phyloP scores from a whole-genome alignment of 1,140 invertebrate species.

The Leucophenga varia region DNA sequence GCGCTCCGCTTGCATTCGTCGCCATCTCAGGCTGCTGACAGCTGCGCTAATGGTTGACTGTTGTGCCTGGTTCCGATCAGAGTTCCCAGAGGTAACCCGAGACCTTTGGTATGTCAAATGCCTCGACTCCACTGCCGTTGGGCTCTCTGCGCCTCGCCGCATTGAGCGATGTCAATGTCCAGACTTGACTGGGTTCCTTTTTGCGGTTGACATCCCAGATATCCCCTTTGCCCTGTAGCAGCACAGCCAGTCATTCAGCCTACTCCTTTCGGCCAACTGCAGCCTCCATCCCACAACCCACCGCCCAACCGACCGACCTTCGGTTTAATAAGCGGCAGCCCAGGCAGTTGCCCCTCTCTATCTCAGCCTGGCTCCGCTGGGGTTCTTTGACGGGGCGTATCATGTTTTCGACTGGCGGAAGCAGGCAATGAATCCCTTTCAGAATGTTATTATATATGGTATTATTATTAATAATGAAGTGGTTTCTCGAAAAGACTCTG shows the following conservation, averaged over 20 bases:
- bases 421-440: no score
- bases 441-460: no score
- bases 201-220: constrained; percentile 35
- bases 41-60: constrained; percentile 28
- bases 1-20: constrained; percentile 9
- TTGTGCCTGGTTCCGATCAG: constrained; percentile 15
- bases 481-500: no score
- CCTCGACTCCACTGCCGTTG: constrained; percentile 2
- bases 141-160: constrained; percentile 16
- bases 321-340: no score
- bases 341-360: no score
- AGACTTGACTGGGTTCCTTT: constrained; percentile 29
- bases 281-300: no score
- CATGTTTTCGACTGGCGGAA: background rate
- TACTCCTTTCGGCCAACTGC: constrained; percentile 19
- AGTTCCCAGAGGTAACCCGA: constrained; percentile 42
- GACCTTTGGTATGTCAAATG: constrained; percentile 41
- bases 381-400: background rate
- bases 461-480: no score
- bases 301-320: no score
- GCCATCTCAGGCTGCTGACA: constrained; percentile 20
- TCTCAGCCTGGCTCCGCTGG: no score
- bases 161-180: constrained; percentile 36
- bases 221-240: no score
- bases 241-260: constrained; percentile 3